A percentile compares a stretch with the other conserved stretches of the same genome.
phyloP scores from a whole-genome alignment of 2,888 invertebrate species.

The Octonoba sinensis region DNA sequence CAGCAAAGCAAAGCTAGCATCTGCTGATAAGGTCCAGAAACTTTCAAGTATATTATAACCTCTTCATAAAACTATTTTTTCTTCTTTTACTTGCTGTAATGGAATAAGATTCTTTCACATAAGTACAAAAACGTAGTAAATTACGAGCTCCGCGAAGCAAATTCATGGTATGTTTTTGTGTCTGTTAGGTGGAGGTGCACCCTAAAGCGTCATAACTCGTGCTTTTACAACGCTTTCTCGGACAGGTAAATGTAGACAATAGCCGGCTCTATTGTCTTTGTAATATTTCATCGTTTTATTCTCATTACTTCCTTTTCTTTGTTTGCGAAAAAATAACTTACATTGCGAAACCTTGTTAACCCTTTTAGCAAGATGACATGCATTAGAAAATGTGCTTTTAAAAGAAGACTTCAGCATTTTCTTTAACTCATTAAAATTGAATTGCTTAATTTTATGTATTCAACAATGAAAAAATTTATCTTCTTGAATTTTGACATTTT shows the following conservation, averaged over 20 bases:
- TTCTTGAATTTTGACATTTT: no score
- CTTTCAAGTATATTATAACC: no score
- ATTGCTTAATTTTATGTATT: no score
- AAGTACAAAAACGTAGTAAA: background rate
- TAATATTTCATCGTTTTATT: conserved; percentile 1
- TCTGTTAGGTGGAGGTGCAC: background rate
- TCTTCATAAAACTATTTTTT: background rate
- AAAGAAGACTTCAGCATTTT: no score
- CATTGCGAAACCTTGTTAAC: background rate
- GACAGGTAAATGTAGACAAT: conserved; percentile 8
- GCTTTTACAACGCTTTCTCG: conserved; percentile 1
- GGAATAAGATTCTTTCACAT: background rate
- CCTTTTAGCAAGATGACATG: background rate
- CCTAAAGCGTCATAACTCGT: background rate
- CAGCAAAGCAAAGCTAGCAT: no score
- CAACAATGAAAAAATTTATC: no score
- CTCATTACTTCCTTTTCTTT: conserved; percentile 1
- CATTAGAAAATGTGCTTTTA: no score
- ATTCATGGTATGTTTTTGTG: conserved; percentile 6
- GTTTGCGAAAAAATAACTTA: background rate
- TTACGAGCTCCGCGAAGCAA: background rate
- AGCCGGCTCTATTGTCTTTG: conserved; percentile 2
- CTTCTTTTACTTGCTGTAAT: background rate
- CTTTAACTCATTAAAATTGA: no score
- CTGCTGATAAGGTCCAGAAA: no score